Evolutionary conservation across 2,888 invertebrate species (phyloP).

Genomic region (Cephus sareptanus): DNA sequence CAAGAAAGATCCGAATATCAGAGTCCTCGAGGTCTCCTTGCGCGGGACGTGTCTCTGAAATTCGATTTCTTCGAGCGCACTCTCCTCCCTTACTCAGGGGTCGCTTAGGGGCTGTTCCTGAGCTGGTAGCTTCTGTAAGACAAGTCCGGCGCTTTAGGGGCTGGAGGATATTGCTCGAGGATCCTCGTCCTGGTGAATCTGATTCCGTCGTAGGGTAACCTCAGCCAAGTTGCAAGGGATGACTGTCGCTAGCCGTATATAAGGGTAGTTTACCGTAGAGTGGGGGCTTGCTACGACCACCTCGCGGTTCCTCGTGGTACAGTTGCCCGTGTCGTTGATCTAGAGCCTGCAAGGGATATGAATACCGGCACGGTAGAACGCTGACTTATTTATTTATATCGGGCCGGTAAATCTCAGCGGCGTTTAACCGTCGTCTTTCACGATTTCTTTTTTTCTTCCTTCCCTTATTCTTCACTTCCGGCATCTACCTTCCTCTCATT

Average conservation of each 20-base stretch:
- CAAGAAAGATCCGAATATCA: neutral
- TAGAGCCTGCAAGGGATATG: conserved; percentile 19
- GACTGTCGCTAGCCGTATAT: neutral
- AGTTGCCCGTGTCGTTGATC: neutral
- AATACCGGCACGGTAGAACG: conserved; percentile 17
- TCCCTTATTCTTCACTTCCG: neutral
- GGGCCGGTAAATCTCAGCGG: conserved; percentile 36
- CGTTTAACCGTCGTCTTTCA: conserved; percentile 34
- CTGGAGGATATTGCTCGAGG: neutral
- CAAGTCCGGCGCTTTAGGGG: neutral
- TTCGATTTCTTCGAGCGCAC: neutral
- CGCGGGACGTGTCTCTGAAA: neutral
- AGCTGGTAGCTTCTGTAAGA: neutral
- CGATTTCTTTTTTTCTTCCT: conserved; percentile 20
- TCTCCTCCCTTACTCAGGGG: neutral
- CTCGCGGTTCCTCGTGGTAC: neutral
- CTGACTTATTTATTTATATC: conserved; percentile 49
- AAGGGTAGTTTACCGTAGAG: neutral
- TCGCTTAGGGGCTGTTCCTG: neutral
- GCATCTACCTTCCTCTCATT: conserved; percentile 8
- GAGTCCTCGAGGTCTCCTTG: neutral
- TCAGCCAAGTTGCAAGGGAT: neutral
- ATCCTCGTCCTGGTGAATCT: neutral
- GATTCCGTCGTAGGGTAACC: neutral
- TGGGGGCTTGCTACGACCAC: neutral